Conservation (phyloP, 30 jellyfish, hydroid and myxozoan genomes). For the Hydractinia echinata region DNA sequence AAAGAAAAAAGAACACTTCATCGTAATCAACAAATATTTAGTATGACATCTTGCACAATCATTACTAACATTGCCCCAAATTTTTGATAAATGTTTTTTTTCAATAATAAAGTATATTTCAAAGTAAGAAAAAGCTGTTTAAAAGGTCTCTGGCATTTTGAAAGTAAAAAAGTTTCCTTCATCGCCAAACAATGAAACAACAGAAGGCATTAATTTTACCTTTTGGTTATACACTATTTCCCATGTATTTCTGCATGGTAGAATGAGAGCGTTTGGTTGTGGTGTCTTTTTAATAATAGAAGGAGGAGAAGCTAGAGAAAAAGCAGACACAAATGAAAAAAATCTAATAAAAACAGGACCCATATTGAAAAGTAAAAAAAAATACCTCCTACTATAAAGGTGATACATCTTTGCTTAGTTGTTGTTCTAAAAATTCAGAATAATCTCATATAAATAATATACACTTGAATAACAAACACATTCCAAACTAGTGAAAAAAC, state of each 20-base stretch:
- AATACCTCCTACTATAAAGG: conserved; percentile 6
- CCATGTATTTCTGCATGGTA: neutral
- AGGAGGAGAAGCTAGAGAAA: neutral
- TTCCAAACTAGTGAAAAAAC: too few relatives aligned
- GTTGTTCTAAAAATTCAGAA: neutral
- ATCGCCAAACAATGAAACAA: too few relatives aligned
- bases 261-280: too few relatives aligned
- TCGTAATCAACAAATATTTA: neutral
- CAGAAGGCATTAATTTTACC: too few relatives aligned
- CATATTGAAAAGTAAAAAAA: neutral
- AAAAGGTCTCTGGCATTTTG: too few relatives aligned
- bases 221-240: neutral
- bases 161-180: too few relatives aligned
- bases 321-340: neutral
- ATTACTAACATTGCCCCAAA: neutral
- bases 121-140: neutral
- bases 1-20: neutral
- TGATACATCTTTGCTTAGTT: neutral
- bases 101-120: neutral
- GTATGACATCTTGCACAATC: neutral
- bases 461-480: neutral
- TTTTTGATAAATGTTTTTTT: neutral
- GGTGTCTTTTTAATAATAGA: neutral
- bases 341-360: neutral
- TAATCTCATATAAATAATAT: neutral